Base-by-base conservation (phyloP, 2,113 vertebrate species). In the Notarius quadriscutis region DNA sequence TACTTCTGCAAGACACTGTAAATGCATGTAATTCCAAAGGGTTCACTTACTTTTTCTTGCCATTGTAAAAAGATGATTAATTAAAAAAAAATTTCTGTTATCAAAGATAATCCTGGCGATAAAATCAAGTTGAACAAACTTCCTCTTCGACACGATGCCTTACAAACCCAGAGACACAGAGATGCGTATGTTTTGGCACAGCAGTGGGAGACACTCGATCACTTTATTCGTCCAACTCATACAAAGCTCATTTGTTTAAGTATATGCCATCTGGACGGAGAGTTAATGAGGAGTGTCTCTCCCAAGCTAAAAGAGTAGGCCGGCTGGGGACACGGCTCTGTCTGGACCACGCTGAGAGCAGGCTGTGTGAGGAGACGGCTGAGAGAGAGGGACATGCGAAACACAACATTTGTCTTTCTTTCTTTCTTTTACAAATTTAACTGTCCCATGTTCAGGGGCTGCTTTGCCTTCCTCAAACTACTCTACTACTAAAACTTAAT, bases 241-340 rank as follows among this genome's bases (percentile, higher is more conserved):
- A 81, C 77, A 71, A 89, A 85, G 41, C 78, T 91, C 86, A 92
- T 94, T 93, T 93, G 89, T 93, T 92, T 93, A 92, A 93, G 92
- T 93, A 91, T 91, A 89, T 90, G 84, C 92, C 92, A 94, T 93
- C 93, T 94, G 93, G 93, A 93, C 82, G 87, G 84, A 87, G 88
- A 89, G 87, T 86, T 77, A 62, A 87, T 84, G 69, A 85, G 81
- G 77, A 88, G 82, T 30, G 78, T 62, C 74, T 72, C 22, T 87
- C 50, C 75, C 20, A 17, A 67, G 84, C 75, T 77, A 62, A 84
- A 71, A 51, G 41, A 84, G 58, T 65, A 77, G 55, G 62, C 72
- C 22, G 34, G 58, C 50, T 86, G 60, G 62, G 72, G 79, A 53
- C 48, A 75, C 27, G 34, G 34, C 72, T 75, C 72, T 55, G 41